Evolutionary conservation across 2,113 vertebrate genomes (phyloP), one percentile per base, ranked within the genome.

Genomic region (Tachycineta bicolor): DNA sequence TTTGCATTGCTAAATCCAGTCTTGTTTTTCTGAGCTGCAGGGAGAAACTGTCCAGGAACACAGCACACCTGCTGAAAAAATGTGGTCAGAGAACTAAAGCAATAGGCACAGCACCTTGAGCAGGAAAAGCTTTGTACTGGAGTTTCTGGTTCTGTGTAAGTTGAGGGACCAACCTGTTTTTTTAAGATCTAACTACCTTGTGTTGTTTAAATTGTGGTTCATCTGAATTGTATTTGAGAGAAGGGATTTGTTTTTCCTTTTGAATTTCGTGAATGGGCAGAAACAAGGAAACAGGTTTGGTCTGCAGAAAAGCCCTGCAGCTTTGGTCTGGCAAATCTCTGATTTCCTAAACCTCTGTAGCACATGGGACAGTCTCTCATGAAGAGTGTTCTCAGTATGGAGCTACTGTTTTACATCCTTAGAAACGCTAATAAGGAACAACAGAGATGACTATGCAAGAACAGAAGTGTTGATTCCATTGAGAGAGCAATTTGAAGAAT

Each of bases 51-150:
- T 65, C 21, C 9, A 28, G 53, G 16, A 78, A 8, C 52, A 68
- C 52, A 85, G 49, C 14, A 79, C 60, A 59, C 3, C 3, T 2
- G 2, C 33, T 67, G 63, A 70, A 58, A 90, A 89, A 62, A 39
- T 15, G 9, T 37, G 16, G 9, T 56, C 2, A 1, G 59, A 74
- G 46, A 77, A 33, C 46, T 79, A 76, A 85, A 69, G 14, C 22
- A 49, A 44, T 22, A 73, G 39, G 12, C 58, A 16, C 12, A 76
- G 78, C 8, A 37, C 26, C 39, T 52, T 52, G 14, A 16, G 8
- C 1, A 0, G 46, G 24, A 50, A 59, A 65, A 60, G 26, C 18
- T 86, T 86, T 0, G 0, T 41, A 7, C 11, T 41, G 23, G 55
- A 64, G 10, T 70, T 89, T 63, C 49, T 64, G 56, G 15, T 80